A percentile compares a stretch with the other conserved stretches of the same genome.
These are phyloP conservation scores for Phoenicopterus ruber DNA, from an alignment of 2,113 vertebrate species.

Conservation along the genomic window DNA sequence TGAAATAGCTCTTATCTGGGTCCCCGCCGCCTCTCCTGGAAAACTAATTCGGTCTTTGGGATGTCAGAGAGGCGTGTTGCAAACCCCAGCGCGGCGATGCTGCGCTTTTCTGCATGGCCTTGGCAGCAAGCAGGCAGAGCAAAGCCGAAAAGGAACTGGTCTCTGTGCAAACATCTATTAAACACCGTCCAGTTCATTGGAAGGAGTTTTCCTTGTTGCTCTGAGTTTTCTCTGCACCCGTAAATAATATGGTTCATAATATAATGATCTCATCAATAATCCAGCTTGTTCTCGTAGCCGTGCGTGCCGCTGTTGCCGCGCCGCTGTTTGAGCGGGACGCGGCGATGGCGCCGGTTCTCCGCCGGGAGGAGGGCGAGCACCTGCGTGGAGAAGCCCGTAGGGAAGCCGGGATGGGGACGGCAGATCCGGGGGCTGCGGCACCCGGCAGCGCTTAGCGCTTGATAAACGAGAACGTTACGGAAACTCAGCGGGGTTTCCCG, in stretches of 20 bases:
- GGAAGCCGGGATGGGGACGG: background rate
- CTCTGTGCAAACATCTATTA: accelerated
- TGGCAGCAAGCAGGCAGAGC: accelerated
- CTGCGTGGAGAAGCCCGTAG: background rate
- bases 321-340: background rate
- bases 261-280: background rate
- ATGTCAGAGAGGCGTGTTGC: accelerated
- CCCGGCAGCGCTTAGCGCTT: background rate
- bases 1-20: background rate
- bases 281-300: accelerated
- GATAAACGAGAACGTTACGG: background rate
- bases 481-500: background rate
- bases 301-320: accelerated
- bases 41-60: background rate
- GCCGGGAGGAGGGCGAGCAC: background rate
- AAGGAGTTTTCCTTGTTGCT: background rate
- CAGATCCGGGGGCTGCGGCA: background rate
- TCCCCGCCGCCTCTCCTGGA: background rate
- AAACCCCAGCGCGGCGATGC: background rate
- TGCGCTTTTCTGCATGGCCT: background rate
- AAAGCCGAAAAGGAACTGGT: accelerated
- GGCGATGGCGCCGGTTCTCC: accelerated
- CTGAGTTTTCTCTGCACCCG: background rate
- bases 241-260: background rate
- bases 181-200: accelerated